These are phyloP conservation scores for Lithophane ornitopus DNA, from an alignment of 2,888 invertebrate species.

Conservation along the genomic window DNA sequence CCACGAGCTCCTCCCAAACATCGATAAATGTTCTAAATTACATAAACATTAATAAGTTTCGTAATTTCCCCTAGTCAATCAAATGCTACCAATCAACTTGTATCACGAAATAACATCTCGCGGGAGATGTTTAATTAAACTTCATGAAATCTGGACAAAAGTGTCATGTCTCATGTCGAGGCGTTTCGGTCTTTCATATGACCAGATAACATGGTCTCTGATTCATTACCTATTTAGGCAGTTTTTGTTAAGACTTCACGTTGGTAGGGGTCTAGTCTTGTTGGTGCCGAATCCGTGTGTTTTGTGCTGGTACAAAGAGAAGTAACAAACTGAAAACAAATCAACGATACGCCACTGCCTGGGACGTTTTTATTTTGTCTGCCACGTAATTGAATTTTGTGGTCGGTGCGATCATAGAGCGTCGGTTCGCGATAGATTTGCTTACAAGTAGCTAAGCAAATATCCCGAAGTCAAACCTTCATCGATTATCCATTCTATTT, in stretches of 20 bases:
- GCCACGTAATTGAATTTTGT: constrained; percentile 88
- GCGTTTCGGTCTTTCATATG: constrained; percentile 72
- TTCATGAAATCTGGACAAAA: constrained; percentile 80
- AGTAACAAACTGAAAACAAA: constrained; percentile 85
- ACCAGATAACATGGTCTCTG: constrained; percentile 70
- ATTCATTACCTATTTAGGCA: constrained; percentile 56
- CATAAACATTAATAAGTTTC: constrained; percentile 51
- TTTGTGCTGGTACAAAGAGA: constrained; percentile 73
- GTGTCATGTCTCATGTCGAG: constrained; percentile 78
- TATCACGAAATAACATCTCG: constrained; percentile 71
- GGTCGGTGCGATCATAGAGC: constrained; percentile 82
- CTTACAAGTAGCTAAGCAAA: constrained; percentile 73
- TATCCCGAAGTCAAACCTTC: constrained; percentile 62
- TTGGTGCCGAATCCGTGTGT: constrained; percentile 74
- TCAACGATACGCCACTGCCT: constrained; percentile 82
- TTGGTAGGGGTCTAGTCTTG: constrained; percentile 66
- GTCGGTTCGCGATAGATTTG: constrained; percentile 73
- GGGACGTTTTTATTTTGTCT: constrained; percentile 87
- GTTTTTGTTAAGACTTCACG: constrained; percentile 34
- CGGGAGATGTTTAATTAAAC: constrained; percentile 82
- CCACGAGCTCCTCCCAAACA: background rate
- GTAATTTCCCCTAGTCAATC: constrained; percentile 85
- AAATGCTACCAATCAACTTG: constrained; percentile 72
- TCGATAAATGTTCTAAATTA: constrained; percentile 40
- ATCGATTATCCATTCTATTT: constrained; percentile 55